Percentiles rank a stretch among this genome's conserved stretches.
phyloP scores from a whole-genome alignment of 2,888 invertebrate species.

The Nephrotoma appendiculata region DNA sequence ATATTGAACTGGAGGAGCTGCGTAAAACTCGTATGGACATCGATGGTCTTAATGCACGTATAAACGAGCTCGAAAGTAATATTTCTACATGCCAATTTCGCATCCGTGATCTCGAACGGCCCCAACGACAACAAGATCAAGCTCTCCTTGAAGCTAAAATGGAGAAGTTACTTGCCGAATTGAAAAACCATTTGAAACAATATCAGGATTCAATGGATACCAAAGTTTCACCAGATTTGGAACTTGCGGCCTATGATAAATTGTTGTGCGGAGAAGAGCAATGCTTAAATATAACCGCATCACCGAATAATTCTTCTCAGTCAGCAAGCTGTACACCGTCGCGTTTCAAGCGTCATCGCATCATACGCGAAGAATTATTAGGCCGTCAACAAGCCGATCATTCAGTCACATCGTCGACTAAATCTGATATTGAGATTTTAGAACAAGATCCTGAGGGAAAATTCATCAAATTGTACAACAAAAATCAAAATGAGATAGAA shows the following conservation, averaged over 20 bases:
- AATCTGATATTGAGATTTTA: conserved; percentile 69
- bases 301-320: conserved; percentile 11
- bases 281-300: conserved; percentile 28
- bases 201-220: conserved; percentile 96
- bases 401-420: conserved; percentile 54
- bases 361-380: conserved; percentile 42
- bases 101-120: conserved; percentile 69
- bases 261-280: conserved; percentile 71
- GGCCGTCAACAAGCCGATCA: conserved; percentile 57
- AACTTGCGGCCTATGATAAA: conserved; percentile 83
- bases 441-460: conserved; percentile 80
- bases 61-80: conserved; percentile 61
- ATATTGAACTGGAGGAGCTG: conserved; percentile 68
- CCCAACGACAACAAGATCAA: conserved; percentile 56
- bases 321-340: conserved; percentile 16
- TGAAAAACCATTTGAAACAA: conserved; percentile 78
- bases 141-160: conserved; percentile 65
- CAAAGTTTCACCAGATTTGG: conserved; percentile 80
- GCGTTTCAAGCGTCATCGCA: conserved; percentile 41
- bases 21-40: conserved; percentile 59
- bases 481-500: conserved; percentile 53
- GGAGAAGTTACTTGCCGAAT: conserved; percentile 63
- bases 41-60: conserved; percentile 55
- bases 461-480: conserved; percentile 76
- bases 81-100: conserved; percentile 46